Evolutionary conservation across 2,113 vertebrate species (phyloP).

Genomic region (Raja brachyura): DNA sequence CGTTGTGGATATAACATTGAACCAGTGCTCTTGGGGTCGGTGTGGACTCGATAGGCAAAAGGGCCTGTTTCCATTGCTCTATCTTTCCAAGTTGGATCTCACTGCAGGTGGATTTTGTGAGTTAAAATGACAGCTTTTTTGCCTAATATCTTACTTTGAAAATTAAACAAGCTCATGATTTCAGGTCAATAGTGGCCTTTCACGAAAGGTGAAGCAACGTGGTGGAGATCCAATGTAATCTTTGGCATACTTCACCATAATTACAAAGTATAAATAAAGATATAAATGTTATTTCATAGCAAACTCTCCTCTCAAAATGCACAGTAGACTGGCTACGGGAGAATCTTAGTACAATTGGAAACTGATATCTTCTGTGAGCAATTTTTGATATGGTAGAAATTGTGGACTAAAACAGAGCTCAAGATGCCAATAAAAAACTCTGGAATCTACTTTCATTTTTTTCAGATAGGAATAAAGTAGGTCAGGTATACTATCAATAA

Average conservation of each 20-base stretch:
- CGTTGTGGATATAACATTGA: too few relatives aligned
- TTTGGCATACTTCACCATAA: background rate
- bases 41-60: too few relatives aligned
- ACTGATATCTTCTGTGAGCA: background rate
- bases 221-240: background rate
- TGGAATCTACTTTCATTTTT: background rate
- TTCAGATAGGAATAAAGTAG: background rate
- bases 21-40: too few relatives aligned
- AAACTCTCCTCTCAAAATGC: background rate
- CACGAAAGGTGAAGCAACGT: background rate
- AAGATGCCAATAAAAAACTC: background rate
- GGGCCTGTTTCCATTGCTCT: too few relatives aligned
- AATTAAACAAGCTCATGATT: background rate
- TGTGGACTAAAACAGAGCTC: background rate
- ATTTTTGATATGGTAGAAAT: background rate
- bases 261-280: too few relatives aligned
- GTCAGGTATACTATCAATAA: background rate
- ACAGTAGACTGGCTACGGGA: background rate
- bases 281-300: background rate
- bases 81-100: too few relatives aligned
- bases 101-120: background rate
- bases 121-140: background rate
- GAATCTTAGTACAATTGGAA: background rate
- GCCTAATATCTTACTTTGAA: too few relatives aligned
- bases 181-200: background rate